Evolutionary conservation across 1,140 invertebrate species (phyloP).

Genomic region (Diorhabda sublineata): DNA sequence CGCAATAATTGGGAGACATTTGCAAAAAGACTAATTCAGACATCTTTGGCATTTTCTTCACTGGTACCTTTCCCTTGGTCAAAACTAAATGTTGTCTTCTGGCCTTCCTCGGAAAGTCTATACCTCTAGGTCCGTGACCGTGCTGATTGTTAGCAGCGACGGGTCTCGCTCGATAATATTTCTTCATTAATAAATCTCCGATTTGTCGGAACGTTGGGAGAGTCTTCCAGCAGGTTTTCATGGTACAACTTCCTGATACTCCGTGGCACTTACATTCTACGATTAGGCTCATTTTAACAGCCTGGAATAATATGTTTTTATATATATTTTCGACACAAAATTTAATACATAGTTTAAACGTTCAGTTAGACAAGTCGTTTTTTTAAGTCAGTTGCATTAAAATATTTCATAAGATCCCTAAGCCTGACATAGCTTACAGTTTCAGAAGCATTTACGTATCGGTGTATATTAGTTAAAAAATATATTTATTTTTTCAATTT

Average conservation of each 20-base stretch:
- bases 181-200: constrained; percentile 76
- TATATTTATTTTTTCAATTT: no score
- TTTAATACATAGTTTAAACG: no score
- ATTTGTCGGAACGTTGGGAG: constrained; percentile 80
- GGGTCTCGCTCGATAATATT: constrained; percentile 76
- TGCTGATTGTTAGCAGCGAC: constrained; percentile 57
- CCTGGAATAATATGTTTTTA: constrained; percentile 54
- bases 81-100: constrained; percentile 36
- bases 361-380: no score
- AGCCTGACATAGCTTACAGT: no score
- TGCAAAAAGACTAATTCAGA: constrained; percentile 86
- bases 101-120: constrained; percentile 22
- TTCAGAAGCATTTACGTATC: no score
- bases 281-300: constrained; percentile 74
- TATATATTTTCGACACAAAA: neutral
- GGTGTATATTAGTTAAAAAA: no score
- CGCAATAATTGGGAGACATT: constrained; percentile 89
- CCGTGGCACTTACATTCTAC: constrained; percentile 95
- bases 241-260: constrained; percentile 89
- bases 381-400: no score
- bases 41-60: constrained; percentile 59
- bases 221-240: constrained; percentile 92
- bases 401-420: no score
- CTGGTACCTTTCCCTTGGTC: constrained; percentile 41
- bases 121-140: constrained; percentile 46